Evolutionary conservation across 2,888 invertebrate species (phyloP), one percentile per base, ranked within the genome.

Genomic region (Hofmannophila pseudospretella): DNA sequence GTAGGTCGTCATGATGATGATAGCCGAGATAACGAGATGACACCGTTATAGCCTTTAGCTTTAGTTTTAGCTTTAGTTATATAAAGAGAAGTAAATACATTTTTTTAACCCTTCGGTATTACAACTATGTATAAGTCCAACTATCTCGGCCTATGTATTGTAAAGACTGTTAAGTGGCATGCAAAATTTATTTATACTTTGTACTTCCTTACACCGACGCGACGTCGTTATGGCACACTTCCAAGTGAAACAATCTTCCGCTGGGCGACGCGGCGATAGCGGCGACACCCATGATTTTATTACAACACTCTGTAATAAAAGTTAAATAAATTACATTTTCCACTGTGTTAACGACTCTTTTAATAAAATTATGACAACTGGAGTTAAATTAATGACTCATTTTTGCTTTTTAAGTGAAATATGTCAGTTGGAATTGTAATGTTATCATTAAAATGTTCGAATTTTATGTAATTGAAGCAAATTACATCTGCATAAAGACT

Each of bases 201-300:
- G 77, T 78, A 76, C 78, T 84, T 81, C 80, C 84, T 79, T 82
- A n/a, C n/a, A n/a, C n/a, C n/a, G n/a, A 23, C 35, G 29, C 22
- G 32, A 65, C 61, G 71, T 67, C 75, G 74, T 85, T 82, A 84
- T 85, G 85, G 85, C 85, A 65, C 51, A 41, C 53, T 58, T 76
- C 85, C 85, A 86, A 86, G 66, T 81, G 64, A 85, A 85, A 82
- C 84, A 86, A 84, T 84, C 79, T 84, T 78, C 74, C 72, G 67
- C 52, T 56, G 63, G 59, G 63, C 67, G 58, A 54, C 74, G 63
- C 67, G 58, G 53, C 74, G 79, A 82, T 84, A 81, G 67, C 68
- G 56, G 71, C 61, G 54, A 53, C 54, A 45, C 59, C 67, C 63
- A 70, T 69, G 61, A 75, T 76, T 79, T 36, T 77, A 77, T 74